Percentiles rank a stretch among this genome's conserved stretches.
These are phyloP conservation scores for Chionis minor DNA, from an alignment of 2,113 vertebrate species.

Conservation along the genomic window DNA sequence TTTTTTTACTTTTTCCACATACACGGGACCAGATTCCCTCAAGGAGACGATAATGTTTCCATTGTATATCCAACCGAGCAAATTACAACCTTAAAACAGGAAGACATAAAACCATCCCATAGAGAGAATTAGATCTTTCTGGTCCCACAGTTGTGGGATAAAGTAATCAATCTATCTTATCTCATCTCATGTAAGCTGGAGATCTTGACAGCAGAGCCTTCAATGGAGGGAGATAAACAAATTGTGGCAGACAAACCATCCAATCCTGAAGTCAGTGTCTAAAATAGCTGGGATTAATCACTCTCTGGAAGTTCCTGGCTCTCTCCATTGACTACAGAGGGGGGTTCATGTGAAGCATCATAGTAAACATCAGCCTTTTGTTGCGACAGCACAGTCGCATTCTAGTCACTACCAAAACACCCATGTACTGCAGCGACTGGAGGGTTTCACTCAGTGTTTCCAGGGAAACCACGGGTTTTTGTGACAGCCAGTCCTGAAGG, in stretches of 20 bases:
- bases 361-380: not conserved
- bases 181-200: not conserved
- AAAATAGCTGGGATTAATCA: not conserved
- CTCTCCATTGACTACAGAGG: not conserved
- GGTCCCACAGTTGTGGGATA: not conserved
- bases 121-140: not conserved
- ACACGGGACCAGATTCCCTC: not conserved
- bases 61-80: not conserved
- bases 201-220: not conserved
- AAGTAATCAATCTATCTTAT: not conserved
- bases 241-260: not conserved
- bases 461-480: not conserved
- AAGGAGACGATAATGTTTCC: not conserved
- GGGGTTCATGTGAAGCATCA: not conserved
- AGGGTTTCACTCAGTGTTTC: not conserved
- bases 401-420: not conserved
- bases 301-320: not conserved
- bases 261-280: not conserved
- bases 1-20: not conserved
- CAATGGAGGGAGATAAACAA: not conserved
- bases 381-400: not conserved
- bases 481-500: not conserved
- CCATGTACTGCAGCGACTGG: not conserved
- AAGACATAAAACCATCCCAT: not conserved
- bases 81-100: not conserved